Evolutionary conservation across 2,113 vertebrate genomes (phyloP), one percentile per base, ranked within the genome.

Genomic region (Pycnonotus jocosus): DNA sequence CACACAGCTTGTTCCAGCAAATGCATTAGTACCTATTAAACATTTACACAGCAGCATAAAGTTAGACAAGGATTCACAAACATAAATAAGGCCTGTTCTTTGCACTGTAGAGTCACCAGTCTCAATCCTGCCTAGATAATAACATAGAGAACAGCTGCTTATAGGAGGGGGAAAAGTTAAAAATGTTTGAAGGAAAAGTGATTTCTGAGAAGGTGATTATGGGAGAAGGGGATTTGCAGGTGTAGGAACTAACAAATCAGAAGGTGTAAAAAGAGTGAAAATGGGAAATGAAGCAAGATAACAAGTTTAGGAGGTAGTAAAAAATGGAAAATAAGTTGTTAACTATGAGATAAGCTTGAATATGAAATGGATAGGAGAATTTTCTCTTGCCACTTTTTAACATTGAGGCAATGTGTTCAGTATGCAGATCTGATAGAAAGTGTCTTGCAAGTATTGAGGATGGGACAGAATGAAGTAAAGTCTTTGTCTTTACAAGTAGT

Each of bases 1-100:
- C 11, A 7, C 47, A 31, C 24, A 73, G 42, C 48, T 91, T 92
- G 89, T 96, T 97, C 96, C 95, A 94, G 73, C 84, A 87, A 95
- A 89, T 76, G 94, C 95, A 97, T 97, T 97, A 96, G 89, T 91
- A 73, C 57, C 61, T 95, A 96, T 97, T 95, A 96, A 97, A 97
- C 89, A 95, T 97, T 97, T 95, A 96, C 93, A 89, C 48, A 89
- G 57, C 50, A 69, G 61, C 73, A 76, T 87, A 27, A 92, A 93
- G 91, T 93, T 81, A 87, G 84, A 54, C 65, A 42, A 60, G 30
- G 73, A 84, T 85, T 91, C 81, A 74, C 69, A 95, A 96, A 82
- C 70, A 85, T 78, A 93, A 94, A 48, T 74, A 79, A 92, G 91
- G 62, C 65, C 89, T 61, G 40, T 87, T 92, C 83, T 78, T 79